Evolutionary conservation across 2,797 vertebrate species (phyloP).

Genomic region (Gambelia wislizenii): DNA sequence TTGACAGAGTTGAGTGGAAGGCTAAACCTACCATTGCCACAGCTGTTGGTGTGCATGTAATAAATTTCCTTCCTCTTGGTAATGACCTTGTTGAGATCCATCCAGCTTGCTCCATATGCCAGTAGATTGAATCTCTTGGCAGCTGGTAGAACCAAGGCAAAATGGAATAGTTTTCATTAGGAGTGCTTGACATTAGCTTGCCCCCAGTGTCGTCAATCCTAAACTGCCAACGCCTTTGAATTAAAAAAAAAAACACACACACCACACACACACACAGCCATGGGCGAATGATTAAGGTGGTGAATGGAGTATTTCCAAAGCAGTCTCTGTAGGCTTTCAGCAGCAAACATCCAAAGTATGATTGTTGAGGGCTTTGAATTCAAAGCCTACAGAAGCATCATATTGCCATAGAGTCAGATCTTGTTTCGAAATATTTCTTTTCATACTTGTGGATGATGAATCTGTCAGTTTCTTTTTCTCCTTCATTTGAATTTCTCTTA

Average conservation of each 20-base stretch:
- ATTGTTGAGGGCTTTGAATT: too few relatives aligned
- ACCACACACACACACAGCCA: not conserved
- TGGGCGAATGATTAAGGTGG: slow-evolving; percentile 71
- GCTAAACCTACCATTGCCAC: slow-evolving; percentile 71
- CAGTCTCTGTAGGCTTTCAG: slow-evolving; percentile 51
- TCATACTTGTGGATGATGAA: too few relatives aligned
- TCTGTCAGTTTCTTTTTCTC: too few relatives aligned
- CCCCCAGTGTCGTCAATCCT: slow-evolving; percentile 78
- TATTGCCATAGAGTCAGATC: too few relatives aligned
- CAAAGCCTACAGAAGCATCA: too few relatives aligned
- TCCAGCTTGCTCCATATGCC: slow-evolving; percentile 77
- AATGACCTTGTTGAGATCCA: slow-evolving; percentile 79
- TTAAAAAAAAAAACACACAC: slow-evolving; percentile 36
- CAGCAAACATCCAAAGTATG: not conserved
- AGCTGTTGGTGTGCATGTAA: slow-evolving; percentile 75
- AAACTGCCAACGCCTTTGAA: slow-evolving; percentile 74
- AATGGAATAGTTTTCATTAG: slow-evolving; percentile 80
- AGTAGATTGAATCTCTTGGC: slow-evolving; percentile 74
- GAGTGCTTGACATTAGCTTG: slow-evolving; percentile 73
- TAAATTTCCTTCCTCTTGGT: slow-evolving; percentile 74
- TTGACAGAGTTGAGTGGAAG: slow-evolving; percentile 62
- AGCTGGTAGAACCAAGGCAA: slow-evolving; percentile 73
- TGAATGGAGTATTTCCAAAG: slow-evolving; percentile 39
- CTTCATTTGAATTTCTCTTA: too few relatives aligned
- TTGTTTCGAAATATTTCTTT: too few relatives aligned